Evolutionary conservation across 2,888 invertebrate species (phyloP).

Genomic region (Dicyrtomina minuta): DNA sequence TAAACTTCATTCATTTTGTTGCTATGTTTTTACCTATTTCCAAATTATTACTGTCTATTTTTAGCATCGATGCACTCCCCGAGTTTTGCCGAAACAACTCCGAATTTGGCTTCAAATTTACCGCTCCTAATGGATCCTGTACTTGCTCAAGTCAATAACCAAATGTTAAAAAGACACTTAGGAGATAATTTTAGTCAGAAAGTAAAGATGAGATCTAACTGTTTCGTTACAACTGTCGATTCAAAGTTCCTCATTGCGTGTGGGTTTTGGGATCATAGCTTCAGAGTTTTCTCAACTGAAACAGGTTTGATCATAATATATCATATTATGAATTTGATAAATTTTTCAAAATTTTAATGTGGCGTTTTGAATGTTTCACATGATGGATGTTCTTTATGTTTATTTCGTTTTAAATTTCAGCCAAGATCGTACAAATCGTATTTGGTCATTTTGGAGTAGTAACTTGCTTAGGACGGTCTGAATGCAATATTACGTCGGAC

Average conservation of each 20-base stretch:
- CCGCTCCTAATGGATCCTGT: slow-evolving; percentile 95
- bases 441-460: slow-evolving; percentile 99
- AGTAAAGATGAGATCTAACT: slow-evolving; percentile 86
- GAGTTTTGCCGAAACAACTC: slow-evolving; percentile 75
- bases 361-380: too few relatives aligned
- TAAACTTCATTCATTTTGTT: too few relatives aligned
- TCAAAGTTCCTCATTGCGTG: slow-evolving; percentile 95
- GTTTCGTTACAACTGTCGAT: slow-evolving; percentile 97
- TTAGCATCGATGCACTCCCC: slow-evolving; percentile 73
- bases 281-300: slow-evolving; percentile 95
- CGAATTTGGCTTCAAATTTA: slow-evolving; percentile 73
- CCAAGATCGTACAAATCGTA: slow-evolving; percentile 96
- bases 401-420: slow-evolving; percentile 61
- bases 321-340: too few relatives aligned
- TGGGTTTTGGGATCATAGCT: slow-evolving; percentile 99
- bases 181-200: slow-evolving; percentile 99
- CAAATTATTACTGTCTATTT: background rate
- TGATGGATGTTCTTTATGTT: too few relatives aligned
- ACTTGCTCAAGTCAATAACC: slow-evolving; percentile 72
- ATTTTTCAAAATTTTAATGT: too few relatives aligned
- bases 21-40: background rate
- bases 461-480: slow-evolving; percentile 94
- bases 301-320: too few relatives aligned
- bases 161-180: slow-evolving; percentile 79
- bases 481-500: slow-evolving; percentile 98